A percentile compares a stretch with the other conserved stretches of the same genome.
phyloP scores from a whole-genome alignment of 2,113 vertebrate genomes.

The Antigone vipio region DNA sequence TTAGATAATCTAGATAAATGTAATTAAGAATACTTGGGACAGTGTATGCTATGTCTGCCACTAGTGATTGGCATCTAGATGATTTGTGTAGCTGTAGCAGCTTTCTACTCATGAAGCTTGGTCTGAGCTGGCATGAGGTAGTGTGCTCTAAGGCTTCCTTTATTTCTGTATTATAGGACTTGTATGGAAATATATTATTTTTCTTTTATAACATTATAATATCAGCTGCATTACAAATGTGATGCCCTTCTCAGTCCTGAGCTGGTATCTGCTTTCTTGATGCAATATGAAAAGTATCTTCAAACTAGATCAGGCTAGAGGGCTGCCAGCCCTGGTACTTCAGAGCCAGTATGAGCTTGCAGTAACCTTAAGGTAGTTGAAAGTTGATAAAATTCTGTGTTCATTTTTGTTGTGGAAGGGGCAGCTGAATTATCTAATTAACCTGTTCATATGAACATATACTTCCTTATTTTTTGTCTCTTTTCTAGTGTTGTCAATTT shows the following conservation, averaged over 20 bases:
- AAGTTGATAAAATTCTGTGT: neutral
- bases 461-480: neutral
- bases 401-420: neutral
- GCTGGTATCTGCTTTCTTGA: neutral
- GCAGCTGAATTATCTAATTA: neutral
- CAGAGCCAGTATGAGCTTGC: neutral
- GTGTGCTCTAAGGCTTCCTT: neutral
- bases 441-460: neutral
- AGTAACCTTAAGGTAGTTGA: neutral
- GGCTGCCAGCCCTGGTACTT: neutral
- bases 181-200: neutral
- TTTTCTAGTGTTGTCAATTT: neutral
- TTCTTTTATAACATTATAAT: neutral
- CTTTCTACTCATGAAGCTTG: neutral
- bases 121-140: neutral
- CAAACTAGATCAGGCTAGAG: neutral
- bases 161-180: neutral
- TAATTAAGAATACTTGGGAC: neutral
- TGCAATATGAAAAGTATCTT: neutral
- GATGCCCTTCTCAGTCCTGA: neutral
- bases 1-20: too few species aligned
- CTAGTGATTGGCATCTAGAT: neutral
- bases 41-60: neutral
- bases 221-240: neutral
- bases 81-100: neutral